phyloP scores from a whole-genome alignment of 1,140 invertebrate species.

The Muscidifurax raptorellus region DNA sequence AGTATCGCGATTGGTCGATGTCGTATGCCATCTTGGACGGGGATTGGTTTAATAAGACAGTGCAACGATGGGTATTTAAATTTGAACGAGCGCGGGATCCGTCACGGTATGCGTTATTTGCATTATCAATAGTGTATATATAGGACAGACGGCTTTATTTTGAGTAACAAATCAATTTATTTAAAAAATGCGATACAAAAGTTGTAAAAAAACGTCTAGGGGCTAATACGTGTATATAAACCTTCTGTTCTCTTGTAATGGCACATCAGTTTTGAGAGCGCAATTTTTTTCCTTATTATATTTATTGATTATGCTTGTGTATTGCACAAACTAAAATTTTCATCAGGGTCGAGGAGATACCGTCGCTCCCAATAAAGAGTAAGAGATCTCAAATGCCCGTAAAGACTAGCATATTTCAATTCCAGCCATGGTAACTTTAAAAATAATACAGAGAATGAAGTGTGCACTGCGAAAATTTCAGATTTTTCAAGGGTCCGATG shows the following conservation, averaged over 20 bases:
- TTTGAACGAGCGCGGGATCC: background rate
- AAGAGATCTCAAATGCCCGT: too few species aligned
- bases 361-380: too few species aligned
- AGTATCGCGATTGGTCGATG: background rate
- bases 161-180: constrained; percentile 63
- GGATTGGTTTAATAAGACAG: too few species aligned
- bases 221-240: constrained; percentile 25
- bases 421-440: too few species aligned
- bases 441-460: too few species aligned
- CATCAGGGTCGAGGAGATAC: background rate
- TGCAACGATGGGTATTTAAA: background rate
- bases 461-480: too few species aligned
- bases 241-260: background rate
- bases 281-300: background rate
- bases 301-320: background rate
- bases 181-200: constrained; percentile 65
- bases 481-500: too few species aligned
- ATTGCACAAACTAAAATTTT: background rate
- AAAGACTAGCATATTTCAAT: too few species aligned
- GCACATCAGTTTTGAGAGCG: constrained; percentile 28
- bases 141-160: background rate
- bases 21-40: too few species aligned
- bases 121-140: too few species aligned
- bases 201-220: constrained; percentile 49
- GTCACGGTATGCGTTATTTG: background rate